A percentile compares a stretch with the other conserved stretches of the same genome.
phyloP scores from a whole-genome alignment of 2,113 vertebrate species.

The Tetrax tetrax region DNA sequence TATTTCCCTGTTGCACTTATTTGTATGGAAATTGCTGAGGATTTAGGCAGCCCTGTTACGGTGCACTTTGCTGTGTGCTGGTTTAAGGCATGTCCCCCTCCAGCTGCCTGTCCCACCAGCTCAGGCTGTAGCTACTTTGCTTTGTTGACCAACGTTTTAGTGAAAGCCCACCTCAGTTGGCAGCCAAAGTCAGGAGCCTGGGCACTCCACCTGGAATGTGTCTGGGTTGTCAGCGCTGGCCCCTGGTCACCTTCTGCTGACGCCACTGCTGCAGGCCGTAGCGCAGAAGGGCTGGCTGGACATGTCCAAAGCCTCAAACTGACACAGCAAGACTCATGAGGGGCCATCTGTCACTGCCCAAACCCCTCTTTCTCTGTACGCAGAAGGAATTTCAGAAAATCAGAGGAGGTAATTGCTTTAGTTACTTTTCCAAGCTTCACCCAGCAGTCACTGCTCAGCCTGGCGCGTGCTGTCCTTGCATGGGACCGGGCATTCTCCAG shows the following conservation, averaged over 20 bases:
- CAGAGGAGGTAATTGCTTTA: conserved; percentile 38
- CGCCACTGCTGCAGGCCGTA: background rate
- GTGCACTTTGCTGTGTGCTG: rapidly evolving
- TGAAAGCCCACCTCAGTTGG: background rate
- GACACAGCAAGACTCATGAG: background rate
- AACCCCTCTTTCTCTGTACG: background rate
- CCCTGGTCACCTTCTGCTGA: background rate
- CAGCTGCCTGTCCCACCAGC: background rate
- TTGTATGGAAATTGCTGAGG: background rate
- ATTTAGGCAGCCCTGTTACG: background rate
- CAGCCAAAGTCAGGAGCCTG: background rate
- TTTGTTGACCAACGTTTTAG: background rate
- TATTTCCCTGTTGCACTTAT: background rate
- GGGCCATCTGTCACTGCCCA: conserved; percentile 50
- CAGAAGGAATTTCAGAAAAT: background rate
- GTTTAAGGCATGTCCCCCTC: background rate
- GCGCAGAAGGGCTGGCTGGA: background rate
- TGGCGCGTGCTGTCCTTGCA: background rate
- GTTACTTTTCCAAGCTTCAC: background rate
- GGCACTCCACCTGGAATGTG: background rate
- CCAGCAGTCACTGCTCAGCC: background rate
- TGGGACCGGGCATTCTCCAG: background rate
- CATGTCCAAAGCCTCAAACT: background rate
- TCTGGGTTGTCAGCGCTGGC: background rate
- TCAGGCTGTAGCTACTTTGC: background rate